Conservation (phyloP, 2,888 invertebrate species). For the Melanotus villosus region DNA sequence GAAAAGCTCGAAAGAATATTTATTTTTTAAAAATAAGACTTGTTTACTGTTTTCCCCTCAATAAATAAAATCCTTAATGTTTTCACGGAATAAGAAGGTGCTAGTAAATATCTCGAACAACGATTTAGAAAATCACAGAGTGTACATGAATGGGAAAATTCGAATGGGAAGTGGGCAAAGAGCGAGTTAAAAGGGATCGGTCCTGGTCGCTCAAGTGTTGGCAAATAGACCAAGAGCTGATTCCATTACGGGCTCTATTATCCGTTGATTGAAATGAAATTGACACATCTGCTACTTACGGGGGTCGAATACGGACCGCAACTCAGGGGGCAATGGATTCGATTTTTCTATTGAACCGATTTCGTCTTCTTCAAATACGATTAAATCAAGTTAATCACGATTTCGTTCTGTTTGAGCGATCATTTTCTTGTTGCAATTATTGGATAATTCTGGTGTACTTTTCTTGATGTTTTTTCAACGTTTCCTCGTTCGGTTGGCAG, state of each 20-base stretch:
- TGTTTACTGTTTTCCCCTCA: too few relatives aligned
- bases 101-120: background rate
- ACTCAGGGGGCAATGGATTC: constrained; percentile 39
- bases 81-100: background rate
- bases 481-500: too few relatives aligned
- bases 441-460: constrained; percentile 1
- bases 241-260: constrained; percentile 69
- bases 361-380: constrained; percentile 57
- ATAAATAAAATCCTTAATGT: background rate
- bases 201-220: constrained; percentile 62
- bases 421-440: constrained; percentile 1
- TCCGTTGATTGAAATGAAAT: constrained; percentile 69
- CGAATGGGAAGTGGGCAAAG: constrained; percentile 48
- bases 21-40: too few relatives aligned
- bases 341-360: constrained; percentile 45
- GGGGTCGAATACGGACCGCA: constrained; percentile 50
- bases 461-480: too few relatives aligned
- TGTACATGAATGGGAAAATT: constrained; percentile 37
- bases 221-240: constrained; percentile 70
- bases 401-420: constrained; percentile 14
- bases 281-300: constrained; percentile 70
- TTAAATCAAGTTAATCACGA: constrained; percentile 51
- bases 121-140: constrained; percentile 11
- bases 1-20: too few relatives aligned
- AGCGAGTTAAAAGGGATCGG: constrained; percentile 56